phyloP scores from a whole-genome alignment of 1,140 invertebrate species.

The Camponotus floridanus region DNA sequence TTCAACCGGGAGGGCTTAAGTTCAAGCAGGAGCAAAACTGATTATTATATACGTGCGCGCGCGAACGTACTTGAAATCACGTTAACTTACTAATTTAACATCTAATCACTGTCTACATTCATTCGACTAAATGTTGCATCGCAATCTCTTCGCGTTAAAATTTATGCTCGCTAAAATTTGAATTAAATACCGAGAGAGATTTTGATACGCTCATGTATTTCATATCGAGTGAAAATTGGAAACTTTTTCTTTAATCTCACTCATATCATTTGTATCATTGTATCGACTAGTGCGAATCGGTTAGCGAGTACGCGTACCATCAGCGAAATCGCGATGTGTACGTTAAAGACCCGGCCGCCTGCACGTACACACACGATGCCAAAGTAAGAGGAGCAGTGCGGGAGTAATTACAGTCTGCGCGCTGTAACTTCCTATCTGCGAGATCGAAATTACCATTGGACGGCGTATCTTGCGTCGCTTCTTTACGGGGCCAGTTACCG shows the following conservation, averaged over 20 bases:
- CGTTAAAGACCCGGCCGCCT: conserved; percentile 66
- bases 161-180: too few relatives aligned
- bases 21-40: conserved; percentile 21
- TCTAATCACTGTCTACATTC: conserved; percentile 21
- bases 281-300: conserved; percentile 62
- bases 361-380: conserved; percentile 69
- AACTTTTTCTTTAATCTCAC: too few relatives aligned
- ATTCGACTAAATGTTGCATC: conserved; percentile 12
- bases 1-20: conserved; percentile 62
- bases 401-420: conserved; percentile 75
- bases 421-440: conserved; percentile 76
- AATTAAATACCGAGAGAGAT: background rate
- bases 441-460: conserved; percentile 79
- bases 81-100: conserved; percentile 43
- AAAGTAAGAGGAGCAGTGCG: conserved; percentile 70
- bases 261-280: conserved; percentile 40
- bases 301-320: conserved; percentile 45
- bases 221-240: conserved; percentile 7
- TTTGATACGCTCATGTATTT: background rate
- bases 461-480: conserved; percentile 77
- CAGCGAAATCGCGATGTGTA: conserved; percentile 66
- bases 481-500: conserved; percentile 78
- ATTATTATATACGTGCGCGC: conserved; percentile 44
- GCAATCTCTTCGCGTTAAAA: conserved; percentile 15
- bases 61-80: conserved; percentile 29